Conservation (phyloP, 2,113 vertebrate species). For the Mesocricetus auratus region DNA sequence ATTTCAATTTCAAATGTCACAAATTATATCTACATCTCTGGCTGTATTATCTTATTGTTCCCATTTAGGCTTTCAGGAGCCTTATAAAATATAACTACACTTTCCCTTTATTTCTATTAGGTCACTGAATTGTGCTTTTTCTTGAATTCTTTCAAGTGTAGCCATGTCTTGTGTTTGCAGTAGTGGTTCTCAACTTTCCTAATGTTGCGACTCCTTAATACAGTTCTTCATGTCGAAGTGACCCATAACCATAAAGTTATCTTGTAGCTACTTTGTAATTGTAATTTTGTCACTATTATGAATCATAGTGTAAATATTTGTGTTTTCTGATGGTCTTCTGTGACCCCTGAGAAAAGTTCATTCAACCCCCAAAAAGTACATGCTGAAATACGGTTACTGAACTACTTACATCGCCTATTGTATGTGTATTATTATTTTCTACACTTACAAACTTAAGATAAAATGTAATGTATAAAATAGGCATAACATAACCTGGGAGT, state of each 20-base stretch:
- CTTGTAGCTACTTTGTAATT: neutral
- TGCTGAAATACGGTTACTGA: neutral
- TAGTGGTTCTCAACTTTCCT: neutral
- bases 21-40: neutral
- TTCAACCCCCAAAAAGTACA: neutral
- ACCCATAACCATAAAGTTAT: neutral
- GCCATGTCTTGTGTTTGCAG: neutral
- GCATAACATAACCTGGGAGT: neutral
- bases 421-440: neutral
- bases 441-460: neutral
- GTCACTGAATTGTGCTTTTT: neutral
- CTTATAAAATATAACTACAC: neutral
- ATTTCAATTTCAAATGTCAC: neutral
- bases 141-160: neutral
- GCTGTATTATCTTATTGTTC: neutral
- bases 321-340: neutral
- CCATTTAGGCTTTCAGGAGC: neutral
- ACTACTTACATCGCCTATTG: neutral
- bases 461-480: neutral
- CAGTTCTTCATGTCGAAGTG: neutral
- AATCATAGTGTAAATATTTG: neutral
- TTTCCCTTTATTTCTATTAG: neutral
- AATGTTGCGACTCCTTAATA: neutral
- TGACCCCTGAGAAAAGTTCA: neutral
- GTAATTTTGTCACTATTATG: neutral